Percentiles rank a stretch among this genome's conserved stretches.
Conservation (phyloP, 2,113 vertebrate species). For the Stegastes partitus region DNA sequence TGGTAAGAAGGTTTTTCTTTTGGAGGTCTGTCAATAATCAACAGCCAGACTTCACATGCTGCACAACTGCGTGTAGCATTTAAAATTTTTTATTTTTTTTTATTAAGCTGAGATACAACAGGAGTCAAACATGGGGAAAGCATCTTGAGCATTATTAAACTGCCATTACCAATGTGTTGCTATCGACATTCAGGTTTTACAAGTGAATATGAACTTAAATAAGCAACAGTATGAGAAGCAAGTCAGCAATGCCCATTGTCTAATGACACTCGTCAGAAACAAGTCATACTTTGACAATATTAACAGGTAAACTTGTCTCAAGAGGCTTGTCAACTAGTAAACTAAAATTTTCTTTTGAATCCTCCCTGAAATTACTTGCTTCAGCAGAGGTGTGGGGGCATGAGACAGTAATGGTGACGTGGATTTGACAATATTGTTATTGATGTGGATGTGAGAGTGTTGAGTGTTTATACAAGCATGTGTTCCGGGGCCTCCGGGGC, state of each 20-base stretch:
- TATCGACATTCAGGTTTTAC: too few relatives aligned
- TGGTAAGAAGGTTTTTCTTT: not conserved
- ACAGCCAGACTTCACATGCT: slow-evolving; percentile 5
- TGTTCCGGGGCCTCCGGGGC: slow-evolving; percentile 42
- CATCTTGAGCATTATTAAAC: too few relatives aligned
- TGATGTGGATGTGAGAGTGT: slow-evolving; percentile 51
- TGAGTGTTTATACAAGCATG: slow-evolving; percentile 60
- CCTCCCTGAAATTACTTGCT: not conserved
- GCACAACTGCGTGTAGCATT: not conserved
- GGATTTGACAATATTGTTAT: slow-evolving; percentile 48
- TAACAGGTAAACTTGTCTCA: not conserved
- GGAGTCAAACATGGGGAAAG: not conserved
- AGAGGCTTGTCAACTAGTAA: not conserved
- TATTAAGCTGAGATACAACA: not conserved
- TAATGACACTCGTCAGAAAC: not conserved
- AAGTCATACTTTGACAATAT: not conserved
- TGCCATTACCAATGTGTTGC: too few relatives aligned
- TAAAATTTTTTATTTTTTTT: too few relatives aligned
- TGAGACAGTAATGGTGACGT: slow-evolving; percentile 12
- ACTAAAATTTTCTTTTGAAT: not conserved
- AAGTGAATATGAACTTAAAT: too few relatives aligned
- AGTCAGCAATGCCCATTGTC: too few relatives aligned
- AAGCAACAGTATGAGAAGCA: too few relatives aligned
- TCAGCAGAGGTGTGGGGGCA: not conserved
- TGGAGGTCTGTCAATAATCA: slow-evolving; percentile 21